Evolutionary conservation across 2,113 vertebrate genomes (phyloP).

Genomic region (Psephotus haematonotus): DNA sequence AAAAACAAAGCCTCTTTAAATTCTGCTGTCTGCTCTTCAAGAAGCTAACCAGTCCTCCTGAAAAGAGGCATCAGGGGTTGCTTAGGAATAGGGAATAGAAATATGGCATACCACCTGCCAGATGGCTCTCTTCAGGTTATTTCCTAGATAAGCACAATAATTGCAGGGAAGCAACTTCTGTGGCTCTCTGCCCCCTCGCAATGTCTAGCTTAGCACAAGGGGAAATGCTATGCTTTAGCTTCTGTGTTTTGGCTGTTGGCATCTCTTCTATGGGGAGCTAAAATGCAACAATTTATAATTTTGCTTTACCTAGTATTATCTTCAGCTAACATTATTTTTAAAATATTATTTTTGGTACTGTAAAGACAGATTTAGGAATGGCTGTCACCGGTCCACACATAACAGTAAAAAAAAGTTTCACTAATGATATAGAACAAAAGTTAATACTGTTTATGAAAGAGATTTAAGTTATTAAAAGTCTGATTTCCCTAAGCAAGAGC

Average conservation of each 20-base stretch:
- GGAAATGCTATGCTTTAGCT: background rate
- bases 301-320: background rate
- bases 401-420: background rate
- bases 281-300: background rate
- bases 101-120: background rate
- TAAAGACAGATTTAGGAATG: background rate
- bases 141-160: background rate
- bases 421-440: background rate
- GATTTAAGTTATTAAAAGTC: background rate
- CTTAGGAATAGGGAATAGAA: conserved; percentile 17
- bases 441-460: background rate
- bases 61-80: background rate
- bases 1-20: background rate
- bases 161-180: background rate
- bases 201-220: background rate
- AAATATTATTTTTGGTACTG: background rate
- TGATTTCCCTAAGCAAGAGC: background rate
- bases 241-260: background rate
- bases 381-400: background rate
- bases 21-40: background rate
- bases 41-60: background rate
- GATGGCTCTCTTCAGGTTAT: background rate
- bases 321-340: background rate
- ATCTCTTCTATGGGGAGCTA: background rate
- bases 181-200: background rate